phyloP scores from a whole-genome alignment of 2,113 vertebrate genomes.

The Tyrannus savana region DNA sequence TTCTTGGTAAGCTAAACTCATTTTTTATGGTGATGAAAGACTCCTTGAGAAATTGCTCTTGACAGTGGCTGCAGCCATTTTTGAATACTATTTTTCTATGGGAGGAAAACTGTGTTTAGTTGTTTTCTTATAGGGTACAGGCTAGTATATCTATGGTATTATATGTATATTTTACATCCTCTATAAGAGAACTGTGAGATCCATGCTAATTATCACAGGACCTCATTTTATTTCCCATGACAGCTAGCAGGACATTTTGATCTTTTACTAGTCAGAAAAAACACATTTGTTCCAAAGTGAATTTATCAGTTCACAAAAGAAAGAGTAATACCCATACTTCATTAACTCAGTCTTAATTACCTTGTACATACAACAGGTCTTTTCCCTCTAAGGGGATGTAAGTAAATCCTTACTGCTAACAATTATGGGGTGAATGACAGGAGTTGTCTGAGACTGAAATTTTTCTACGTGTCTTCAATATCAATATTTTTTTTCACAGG shows the following conservation, averaged over 20 bases:
- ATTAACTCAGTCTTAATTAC: conserved; percentile 9
- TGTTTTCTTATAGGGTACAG: not conserved
- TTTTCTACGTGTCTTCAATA: not conserved
- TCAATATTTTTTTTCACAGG: not conserved
- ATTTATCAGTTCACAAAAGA: not conserved
- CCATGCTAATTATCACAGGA: not conserved
- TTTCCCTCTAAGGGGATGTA: not conserved
- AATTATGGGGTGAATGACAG: not conserved
- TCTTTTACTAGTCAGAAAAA: not conserved
- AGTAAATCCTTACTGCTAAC: not conserved
- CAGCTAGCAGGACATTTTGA: not conserved
- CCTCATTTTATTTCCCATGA: conserved; percentile 3
- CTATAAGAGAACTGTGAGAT: not conserved
- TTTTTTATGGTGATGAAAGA: conserved; percentile 59
- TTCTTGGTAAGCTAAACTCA: conserved; percentile 45
- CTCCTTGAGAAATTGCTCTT: conserved; percentile 66
- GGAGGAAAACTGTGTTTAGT: not conserved
- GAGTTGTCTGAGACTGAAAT: not conserved
- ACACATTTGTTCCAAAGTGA: not conserved
- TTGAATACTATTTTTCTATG: conserved; percentile 15
- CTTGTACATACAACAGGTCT: not conserved
- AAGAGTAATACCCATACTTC: not conserved
- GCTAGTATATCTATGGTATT: not conserved
- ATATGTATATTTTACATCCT: not conserved
- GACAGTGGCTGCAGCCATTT: conserved; percentile 30